Percentiles rank a stretch among this genome's conserved stretches.
Conservation (phyloP, 2,797 vertebrate species). For the Notoglanidium macrostoma region DNA sequence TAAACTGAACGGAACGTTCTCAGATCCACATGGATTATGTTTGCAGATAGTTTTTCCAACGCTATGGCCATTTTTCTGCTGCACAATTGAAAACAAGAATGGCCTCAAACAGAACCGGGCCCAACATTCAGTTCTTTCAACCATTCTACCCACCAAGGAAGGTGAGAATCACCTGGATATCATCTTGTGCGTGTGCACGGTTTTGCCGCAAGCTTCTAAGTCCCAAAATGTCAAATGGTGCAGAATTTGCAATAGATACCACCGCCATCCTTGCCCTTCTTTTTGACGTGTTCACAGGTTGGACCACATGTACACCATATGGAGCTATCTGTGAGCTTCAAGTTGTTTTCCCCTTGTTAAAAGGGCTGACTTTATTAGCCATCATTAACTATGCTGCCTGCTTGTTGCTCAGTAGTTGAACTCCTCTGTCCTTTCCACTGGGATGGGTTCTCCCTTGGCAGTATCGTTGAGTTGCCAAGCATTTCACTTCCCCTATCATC, state of each 20-base stretch:
- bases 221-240: neutral
- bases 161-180: too few species aligned
- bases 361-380: neutral
- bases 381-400: neutral
- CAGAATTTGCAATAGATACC: neutral
- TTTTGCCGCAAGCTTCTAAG: neutral
- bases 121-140: neutral
- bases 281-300: neutral
- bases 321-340: neutral
- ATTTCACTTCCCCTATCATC: neutral
- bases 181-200: neutral
- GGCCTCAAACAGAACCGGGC: neutral
- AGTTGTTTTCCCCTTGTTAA: neutral
- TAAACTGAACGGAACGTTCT: neutral
- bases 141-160: neutral
- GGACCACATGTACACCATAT: neutral
- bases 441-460: neutral
- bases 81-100: neutral
- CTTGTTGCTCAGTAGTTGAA: neutral
- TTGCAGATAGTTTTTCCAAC: neutral
- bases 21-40: neutral
- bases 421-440: neutral
- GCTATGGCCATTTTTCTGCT: neutral
- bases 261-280: neutral
- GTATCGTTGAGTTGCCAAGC: neutral